These are phyloP conservation scores for Pterobdella sp. DNA, from an alignment of 2,888 invertebrate species.

Conservation along the genomic window DNA sequence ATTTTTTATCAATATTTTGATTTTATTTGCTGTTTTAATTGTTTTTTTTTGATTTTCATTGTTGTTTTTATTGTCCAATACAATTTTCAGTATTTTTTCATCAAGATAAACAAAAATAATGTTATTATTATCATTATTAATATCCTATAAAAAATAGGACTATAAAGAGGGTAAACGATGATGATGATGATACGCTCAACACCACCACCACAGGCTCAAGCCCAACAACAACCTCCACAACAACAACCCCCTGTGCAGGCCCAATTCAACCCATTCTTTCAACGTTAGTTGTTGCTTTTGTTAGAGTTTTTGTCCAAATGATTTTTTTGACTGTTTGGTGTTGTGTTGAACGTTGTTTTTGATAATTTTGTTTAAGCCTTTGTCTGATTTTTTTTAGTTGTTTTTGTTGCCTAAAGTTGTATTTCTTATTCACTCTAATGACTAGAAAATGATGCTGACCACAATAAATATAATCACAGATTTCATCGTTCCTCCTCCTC, in stretches of 20 bases:
- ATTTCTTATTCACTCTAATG: neutral
- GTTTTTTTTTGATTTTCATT: neutral
- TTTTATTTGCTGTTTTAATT: no score
- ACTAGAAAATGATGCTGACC: no score
- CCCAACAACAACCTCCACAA: neutral
- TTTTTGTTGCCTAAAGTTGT: neutral
- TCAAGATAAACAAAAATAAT: no score
- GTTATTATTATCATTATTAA: no score
- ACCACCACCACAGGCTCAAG: neutral
- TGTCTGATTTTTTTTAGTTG: neutral
- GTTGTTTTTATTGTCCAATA: neutral
- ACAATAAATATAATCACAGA: no score
- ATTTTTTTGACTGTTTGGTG: no score
- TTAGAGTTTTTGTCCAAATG: neutral
- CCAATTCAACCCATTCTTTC: neutral
- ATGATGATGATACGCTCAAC: no score
- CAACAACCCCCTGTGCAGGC: neutral
- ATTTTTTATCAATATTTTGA: neutral
- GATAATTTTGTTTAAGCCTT: no score
- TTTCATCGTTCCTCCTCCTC: neutral
- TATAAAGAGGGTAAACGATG: no score
- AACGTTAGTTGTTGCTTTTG: neutral
- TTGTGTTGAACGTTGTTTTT: no score
- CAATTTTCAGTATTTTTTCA: neutral
- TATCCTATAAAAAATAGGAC: no score